phyloP scores from a whole-genome alignment of 2,797 vertebrate genomes.

The Tinamus major region DNA sequence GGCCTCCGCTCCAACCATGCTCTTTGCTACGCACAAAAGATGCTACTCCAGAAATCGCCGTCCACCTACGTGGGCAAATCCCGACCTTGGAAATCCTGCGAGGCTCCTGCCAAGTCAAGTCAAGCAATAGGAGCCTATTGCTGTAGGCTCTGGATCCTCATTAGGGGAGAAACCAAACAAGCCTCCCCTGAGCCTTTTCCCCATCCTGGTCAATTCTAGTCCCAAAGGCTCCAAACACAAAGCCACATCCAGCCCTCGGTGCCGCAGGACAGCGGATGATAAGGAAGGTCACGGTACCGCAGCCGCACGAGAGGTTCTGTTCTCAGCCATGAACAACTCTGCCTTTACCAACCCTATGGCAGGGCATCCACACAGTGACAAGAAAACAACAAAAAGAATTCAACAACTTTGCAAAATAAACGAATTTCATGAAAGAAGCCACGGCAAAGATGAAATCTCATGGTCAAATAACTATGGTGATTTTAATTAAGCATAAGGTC shows the following conservation, averaged over 20 bases:
- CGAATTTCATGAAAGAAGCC: not conserved
- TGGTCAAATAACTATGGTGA: not conserved
- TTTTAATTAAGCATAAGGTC: not conserved
- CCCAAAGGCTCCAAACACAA: not conserved
- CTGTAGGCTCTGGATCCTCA: not conserved
- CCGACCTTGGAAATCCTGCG: not conserved
- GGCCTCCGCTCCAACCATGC: not conserved
- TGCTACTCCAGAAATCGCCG: not conserved
- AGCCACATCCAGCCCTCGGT: rapidly evolving
- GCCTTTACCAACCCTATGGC: not conserved
- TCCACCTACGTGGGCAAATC: rapidly evolving
- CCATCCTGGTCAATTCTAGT: not conserved
- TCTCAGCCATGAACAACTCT: not conserved
- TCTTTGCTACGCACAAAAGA: rapidly evolving
- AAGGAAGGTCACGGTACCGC: not conserved
- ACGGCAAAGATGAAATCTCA: not conserved
- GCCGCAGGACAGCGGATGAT: rapidly evolving
- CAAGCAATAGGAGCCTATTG: not conserved
- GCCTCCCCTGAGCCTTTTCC: not conserved
- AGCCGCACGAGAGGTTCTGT: not conserved
- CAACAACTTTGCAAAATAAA: not conserved
- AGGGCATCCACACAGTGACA: rapidly evolving
- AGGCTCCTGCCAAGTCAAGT: not conserved
- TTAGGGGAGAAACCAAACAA: not conserved
- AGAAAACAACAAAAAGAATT: not conserved